Percentiles rank a stretch among this genome's conserved stretches.
Evolutionary conservation across 35 echinoderm and acorn worm species (phyloP).

Genomic region (Heliocidaris erythrogramma): DNA sequence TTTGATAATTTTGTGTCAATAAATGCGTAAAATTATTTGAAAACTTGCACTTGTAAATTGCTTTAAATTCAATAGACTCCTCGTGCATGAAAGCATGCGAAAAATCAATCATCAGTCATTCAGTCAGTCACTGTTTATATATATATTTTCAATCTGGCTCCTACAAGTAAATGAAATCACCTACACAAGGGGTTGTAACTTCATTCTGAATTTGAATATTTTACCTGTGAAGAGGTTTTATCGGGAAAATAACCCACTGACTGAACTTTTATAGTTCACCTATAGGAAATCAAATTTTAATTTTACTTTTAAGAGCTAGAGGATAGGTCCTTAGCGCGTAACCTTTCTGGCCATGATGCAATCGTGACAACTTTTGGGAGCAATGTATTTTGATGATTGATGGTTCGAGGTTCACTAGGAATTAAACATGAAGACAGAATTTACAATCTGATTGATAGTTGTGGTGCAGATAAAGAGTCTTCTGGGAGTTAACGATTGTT

Average conservation of each 20-base stretch:
- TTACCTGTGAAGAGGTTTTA: not conserved
- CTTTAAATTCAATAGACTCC: no score
- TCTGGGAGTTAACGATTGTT: not conserved
- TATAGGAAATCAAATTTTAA: no score
- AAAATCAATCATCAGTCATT: no score
- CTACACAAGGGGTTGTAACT: not conserved
- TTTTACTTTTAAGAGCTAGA: not conserved
- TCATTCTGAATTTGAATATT: not conserved
- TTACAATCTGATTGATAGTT: not conserved
- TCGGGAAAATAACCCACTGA: not conserved
- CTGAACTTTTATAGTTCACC: not conserved
- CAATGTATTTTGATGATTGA: not conserved
- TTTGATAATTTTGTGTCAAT: no score
- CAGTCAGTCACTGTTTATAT: no score
- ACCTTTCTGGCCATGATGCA: not conserved
- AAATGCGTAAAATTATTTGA: no score
- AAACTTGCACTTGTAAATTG: no score
- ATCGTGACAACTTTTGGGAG: not conserved
- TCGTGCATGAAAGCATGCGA: no score
- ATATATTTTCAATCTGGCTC: no score
- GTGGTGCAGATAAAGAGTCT: not conserved
- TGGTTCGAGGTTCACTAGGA: not conserved
- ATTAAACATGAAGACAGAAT: not conserved
- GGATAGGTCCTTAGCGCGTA: not conserved
- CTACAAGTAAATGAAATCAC: not conserved